A percentile compares a stretch with the other conserved stretches of the same genome.
These are phyloP conservation scores for Pocillopora grandis DNA, from an alignment of 92 coral and sea anemone species.

Conservation along the genomic window DNA sequence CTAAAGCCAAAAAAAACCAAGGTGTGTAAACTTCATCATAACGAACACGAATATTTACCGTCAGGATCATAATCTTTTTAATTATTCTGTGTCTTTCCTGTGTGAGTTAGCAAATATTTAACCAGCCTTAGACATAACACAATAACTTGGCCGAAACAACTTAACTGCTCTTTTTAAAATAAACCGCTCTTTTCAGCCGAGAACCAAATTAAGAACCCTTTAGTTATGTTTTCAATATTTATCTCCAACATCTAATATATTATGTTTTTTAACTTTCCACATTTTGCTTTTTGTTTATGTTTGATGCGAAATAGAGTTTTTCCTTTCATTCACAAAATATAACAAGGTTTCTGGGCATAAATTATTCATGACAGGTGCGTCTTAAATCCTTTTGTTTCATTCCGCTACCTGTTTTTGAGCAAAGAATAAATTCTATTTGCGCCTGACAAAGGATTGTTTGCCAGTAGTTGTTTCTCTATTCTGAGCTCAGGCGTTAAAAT, in stretches of 20 bases:
- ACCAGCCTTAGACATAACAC: conserved; percentile 32
- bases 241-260: not conserved
- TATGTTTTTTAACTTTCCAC: not conserved
- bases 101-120: conserved; percentile 36
- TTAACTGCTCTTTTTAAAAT: conserved; percentile 10
- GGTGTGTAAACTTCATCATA: conserved; percentile 16
- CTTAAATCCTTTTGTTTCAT: conserved; percentile 7
- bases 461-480: not conserved
- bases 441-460: conserved; percentile 9
- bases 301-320: conserved; percentile 17
- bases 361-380: conserved; percentile 38
- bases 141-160: conserved; percentile 8
- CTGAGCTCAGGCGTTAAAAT: not conserved
- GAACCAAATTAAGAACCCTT: not conserved
- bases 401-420: conserved; percentile 14
- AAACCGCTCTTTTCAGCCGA: not conserved
- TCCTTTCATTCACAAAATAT: conserved; percentile 21
- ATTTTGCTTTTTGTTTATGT: not conserved
- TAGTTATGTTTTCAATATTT: not conserved
- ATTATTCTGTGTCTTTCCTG: conserved; percentile 35
- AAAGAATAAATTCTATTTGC: conserved; percentile 28
- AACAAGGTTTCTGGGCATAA: conserved; percentile 30
- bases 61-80: conserved; percentile 26
- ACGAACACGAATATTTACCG: conserved; percentile 29
- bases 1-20: not conserved